Conservation (phyloP, 1,140 invertebrate genomes). For the Drosophila varians region DNA sequence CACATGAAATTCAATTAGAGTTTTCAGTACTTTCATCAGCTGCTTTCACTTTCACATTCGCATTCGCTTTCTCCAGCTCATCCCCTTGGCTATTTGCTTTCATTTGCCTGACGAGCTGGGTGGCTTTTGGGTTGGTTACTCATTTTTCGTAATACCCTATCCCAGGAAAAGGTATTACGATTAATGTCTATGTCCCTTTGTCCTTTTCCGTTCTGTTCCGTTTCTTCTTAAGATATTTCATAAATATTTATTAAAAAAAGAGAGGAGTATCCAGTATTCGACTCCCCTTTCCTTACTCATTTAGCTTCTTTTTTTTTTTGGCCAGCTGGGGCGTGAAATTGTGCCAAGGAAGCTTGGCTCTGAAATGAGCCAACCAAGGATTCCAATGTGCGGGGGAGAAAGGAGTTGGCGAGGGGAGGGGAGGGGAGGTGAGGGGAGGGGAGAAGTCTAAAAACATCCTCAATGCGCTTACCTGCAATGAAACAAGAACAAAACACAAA, state of each 20-base stretch:
- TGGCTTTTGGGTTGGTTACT: background rate
- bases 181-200: no score
- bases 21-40: constrained; percentile 67
- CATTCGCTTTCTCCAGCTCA: constrained; percentile 3
- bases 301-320: background rate
- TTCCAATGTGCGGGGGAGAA: constrained; percentile 4
- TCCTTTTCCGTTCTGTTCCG: no score
- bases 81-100: constrained; percentile 50
- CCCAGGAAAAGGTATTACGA: background rate
- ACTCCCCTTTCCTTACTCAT: background rate
- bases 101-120: constrained; percentile 44
- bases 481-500: constrained; percentile 19
- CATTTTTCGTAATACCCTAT: background rate
- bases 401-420: no score
- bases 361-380: constrained; percentile 6
- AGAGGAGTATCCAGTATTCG: background rate
- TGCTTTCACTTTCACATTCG: constrained; percentile 4
- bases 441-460: background rate
- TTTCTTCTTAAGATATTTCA: no score
- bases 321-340: constrained; percentile 59
- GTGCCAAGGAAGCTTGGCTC: constrained; percentile 34
- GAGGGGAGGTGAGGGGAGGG: no score
- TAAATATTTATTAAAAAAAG: no score
- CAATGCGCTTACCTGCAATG: constrained; percentile 61
- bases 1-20: constrained; percentile 72